These are phyloP conservation scores for Oceanodroma leucorhoa DNA, from an alignment of 2,797 vertebrate genomes.

Conservation along the genomic window DNA sequence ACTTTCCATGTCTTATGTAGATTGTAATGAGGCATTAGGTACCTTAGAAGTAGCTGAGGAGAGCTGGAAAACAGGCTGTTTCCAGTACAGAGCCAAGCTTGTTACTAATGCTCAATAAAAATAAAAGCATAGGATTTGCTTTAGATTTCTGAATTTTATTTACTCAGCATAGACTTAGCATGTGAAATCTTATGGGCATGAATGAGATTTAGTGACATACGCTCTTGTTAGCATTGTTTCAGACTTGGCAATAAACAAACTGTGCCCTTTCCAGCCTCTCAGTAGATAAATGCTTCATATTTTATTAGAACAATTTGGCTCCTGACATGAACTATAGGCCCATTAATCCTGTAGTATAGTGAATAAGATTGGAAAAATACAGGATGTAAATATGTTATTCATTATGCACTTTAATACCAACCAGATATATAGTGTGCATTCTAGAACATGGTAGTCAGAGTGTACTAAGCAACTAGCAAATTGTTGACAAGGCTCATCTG, in stretches of 20 bases:
- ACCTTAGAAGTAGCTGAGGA: not conserved
- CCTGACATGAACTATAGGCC: slow-evolving; percentile 55
- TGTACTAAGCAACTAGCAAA: slow-evolving; percentile 56
- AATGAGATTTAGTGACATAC: slow-evolving; percentile 76
- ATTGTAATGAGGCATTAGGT: not conserved
- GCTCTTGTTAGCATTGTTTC: slow-evolving; percentile 73
- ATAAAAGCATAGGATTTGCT: not conserved
- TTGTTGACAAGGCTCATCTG: slow-evolving; percentile 69
- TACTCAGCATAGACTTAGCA: slow-evolving; percentile 76
- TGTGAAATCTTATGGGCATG: slow-evolving; percentile 77
- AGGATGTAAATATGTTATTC: slow-evolving; percentile 87
- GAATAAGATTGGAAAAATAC: slow-evolving; percentile 73
- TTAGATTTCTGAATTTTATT: slow-evolving; percentile 78
- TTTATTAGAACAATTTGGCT: slow-evolving; percentile 68
- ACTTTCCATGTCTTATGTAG: not conserved
- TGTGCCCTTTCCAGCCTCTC: slow-evolving; percentile 25
- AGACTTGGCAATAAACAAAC: slow-evolving; percentile 34
- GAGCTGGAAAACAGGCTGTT: not conserved
- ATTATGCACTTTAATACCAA: slow-evolving; percentile 77
- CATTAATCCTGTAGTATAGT: slow-evolving; percentile 62
- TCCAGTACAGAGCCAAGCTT: not conserved
- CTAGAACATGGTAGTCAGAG: slow-evolving; percentile 54
- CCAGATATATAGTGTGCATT: slow-evolving; percentile 60
- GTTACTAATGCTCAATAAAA: not conserved
- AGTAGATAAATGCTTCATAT: slow-evolving; percentile 54